Evolutionary conservation across 2,113 vertebrate species (phyloP), one percentile per base, ranked within the genome.

Genomic region (Triplophysa siluroides): DNA sequence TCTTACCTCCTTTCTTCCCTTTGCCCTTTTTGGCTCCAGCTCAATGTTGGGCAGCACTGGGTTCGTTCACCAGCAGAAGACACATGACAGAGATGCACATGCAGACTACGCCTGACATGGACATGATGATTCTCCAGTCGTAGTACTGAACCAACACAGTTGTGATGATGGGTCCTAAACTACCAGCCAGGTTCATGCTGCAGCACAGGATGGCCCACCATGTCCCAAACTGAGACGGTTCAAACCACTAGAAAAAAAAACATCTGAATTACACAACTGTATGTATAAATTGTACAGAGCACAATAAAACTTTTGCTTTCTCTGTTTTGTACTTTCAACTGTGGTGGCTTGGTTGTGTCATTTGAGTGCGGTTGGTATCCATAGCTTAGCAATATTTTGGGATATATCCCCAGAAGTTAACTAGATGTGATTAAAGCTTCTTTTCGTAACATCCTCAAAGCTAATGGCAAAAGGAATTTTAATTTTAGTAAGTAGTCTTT

Each of bases 171-270:
- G 97, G 98, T 43, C 98, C 98, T 70, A 99, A 87, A 84, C 96
- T 95, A 33, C 98, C 97, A 0, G 98, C 97, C 89, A 99, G 88
- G 91, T 99, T 99, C 97, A 98, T 98, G 76, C 97, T 99, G 81
- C 96, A 96, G 76, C 95, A 98, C 76, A 99, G 91, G 81, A 99
- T 69, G 1, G 98, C 93, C 98, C 98, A 99, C 97, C 96, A 98
- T 0, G 98, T 99, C 77, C 98, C 98, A 85, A 99, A 99, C 90
- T 99, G 97, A 63, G 97, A 96, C 0, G 97, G 98, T 86, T 98
- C 96, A 65, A 95, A 99, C 98, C 98, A 99, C 98, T 99, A 90
- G 3, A 43, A 77, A 75, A 16, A 78, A 45, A 45, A 5, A 81
- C 5, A 29, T 56, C 19, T 56, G 18, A n/a, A 9, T 56, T 56